Conservation (phyloP, 2,888 invertebrate species). For the Phengaris alcon region DNA sequence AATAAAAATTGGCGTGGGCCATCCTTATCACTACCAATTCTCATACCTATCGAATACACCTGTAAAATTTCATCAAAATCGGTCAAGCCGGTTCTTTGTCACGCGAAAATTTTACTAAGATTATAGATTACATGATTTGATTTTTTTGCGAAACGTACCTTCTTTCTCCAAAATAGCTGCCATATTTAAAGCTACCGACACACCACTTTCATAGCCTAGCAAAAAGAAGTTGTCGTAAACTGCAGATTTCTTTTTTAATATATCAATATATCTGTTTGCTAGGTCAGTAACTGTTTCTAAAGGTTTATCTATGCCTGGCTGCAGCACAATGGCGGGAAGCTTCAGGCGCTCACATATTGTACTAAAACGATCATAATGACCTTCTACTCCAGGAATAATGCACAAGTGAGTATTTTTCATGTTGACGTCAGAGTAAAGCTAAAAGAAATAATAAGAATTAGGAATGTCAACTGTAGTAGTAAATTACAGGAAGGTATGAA, state of each 20-base stretch:
- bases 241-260: conserved; percentile 39
- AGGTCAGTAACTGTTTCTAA: conserved; percentile 47
- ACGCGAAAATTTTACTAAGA: too few relatives aligned
- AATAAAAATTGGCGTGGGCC: too few relatives aligned
- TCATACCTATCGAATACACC: too few relatives aligned
- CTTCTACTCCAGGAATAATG: conserved; percentile 56
- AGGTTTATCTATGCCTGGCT: conserved; percentile 47
- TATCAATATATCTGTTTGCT: conserved; percentile 48
- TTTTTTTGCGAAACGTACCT: conserved; percentile 42
- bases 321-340: conserved; percentile 51
- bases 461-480: neutral
- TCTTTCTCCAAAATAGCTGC: conserved; percentile 53
- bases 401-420: conserved; percentile 43
- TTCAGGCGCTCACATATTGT: conserved; percentile 51
- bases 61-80: too few relatives aligned
- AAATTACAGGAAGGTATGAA: too few relatives aligned
- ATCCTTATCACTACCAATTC: too few relatives aligned
- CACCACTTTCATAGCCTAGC: conserved; percentile 56
- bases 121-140: too few relatives aligned
- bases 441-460: neutral
- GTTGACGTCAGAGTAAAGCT: conserved; percentile 46
- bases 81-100: too few relatives aligned
- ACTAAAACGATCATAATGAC: conserved; percentile 47
- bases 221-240: conserved; percentile 46
- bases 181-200: conserved; percentile 51